Evolutionary conservation across 2,888 invertebrate genomes (phyloP), one percentile per base, ranked within the genome.

Genomic region (Phania funesta): DNA sequence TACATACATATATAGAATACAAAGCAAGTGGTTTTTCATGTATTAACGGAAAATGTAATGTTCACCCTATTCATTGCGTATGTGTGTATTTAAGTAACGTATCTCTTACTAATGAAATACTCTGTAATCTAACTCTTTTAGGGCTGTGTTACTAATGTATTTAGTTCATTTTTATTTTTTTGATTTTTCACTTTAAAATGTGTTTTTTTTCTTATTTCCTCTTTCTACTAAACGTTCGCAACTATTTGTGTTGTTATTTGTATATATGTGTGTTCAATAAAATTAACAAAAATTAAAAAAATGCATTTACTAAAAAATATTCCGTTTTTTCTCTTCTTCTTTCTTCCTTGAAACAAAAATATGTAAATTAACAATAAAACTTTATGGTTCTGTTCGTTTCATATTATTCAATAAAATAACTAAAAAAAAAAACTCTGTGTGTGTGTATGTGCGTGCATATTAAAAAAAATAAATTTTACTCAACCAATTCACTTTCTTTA

Each of bases 251-350:
- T 80, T 83, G 73, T 81, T 84, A 80, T 84, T 78, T 76, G 78
- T 84, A 70, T 82, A 83, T 78, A 84, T 79, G 76, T 81, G 78
- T 83, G 64, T 80, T 83, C 83, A 84, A 78, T 75, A 76, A 82
- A 77, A 74, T 46, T 70, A 81, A 74, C 70, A 76, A 70, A 84
- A 81, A 83, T 78, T 58, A 67, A 82, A 83, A 84, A 85, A 77
- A 84, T 78, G 68, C 71, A 85, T 85, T 83, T 77, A 84, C 83
- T 86, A 64, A 84, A 85, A 84, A 77, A 84, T 86, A 84, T 86
- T 88, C 88, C 89, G 88, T 88, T 90, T 90, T 86, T 90, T 89
- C 88, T 89, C 88, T 90, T 90, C 90, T 89, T 87, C 90, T 89
- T 90, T 89, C 89, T 89, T 87, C 88, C 90, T 89, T 89, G 90